A percentile compares a stretch with the other conserved stretches of the same genome.
These are phyloP conservation scores for Cryptus viduatorius DNA, from an alignment of 2,888 invertebrate genomes.

Conservation along the genomic window DNA sequence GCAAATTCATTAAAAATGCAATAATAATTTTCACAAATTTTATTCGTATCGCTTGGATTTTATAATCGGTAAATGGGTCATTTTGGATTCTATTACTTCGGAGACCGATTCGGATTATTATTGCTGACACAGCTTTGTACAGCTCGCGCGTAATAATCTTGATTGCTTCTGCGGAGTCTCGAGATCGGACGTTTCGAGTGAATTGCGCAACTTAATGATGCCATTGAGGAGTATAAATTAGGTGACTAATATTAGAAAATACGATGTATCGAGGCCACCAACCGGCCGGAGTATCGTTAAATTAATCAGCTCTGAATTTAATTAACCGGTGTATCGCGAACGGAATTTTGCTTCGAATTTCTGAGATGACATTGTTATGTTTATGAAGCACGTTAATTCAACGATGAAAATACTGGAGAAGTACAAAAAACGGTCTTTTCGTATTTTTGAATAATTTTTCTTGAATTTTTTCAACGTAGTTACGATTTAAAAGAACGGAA, in stretches of 20 bases:
- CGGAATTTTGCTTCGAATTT: neutral
- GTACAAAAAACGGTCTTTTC: too few species aligned
- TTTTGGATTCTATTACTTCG: neutral
- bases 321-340: neutral
- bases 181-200: conserved; percentile 14
- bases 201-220: conserved; percentile 34
- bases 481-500: too few species aligned
- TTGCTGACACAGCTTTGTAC: neutral
- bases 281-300: neutral
- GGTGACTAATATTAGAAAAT: conserved; percentile 25
- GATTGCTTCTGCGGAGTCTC: neutral
- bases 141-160: neutral
- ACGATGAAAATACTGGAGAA: too few species aligned
- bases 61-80: neutral
- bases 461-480: too few species aligned
- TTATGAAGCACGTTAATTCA: too few species aligned
- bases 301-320: neutral
- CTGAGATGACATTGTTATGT: too few species aligned
- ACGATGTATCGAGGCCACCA: conserved; percentile 3
- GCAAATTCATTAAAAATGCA: too few species aligned
- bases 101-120: neutral
- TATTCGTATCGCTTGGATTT: too few species aligned
- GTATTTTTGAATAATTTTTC: too few species aligned
- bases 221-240: conserved; percentile 12
- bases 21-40: too few species aligned